Evolutionary conservation across 2,113 vertebrate genomes (phyloP).

Genomic region (Balaenoptera acutorostrata): DNA sequence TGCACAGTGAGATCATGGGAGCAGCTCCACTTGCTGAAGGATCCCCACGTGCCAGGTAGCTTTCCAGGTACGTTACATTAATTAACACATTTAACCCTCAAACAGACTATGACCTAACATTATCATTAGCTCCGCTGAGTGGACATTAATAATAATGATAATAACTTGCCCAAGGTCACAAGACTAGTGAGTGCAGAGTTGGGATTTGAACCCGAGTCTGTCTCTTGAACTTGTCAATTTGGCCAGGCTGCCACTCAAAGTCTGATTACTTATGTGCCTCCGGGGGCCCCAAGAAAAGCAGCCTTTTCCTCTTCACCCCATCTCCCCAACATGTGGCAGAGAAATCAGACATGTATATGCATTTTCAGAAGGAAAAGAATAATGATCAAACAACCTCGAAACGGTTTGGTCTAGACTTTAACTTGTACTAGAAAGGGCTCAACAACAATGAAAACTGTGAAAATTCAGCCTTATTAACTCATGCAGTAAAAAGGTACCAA

Average conservation of each 20-base stretch:
- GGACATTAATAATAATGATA: neutral
- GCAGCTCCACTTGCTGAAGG: neutral
- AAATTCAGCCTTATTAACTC: neutral
- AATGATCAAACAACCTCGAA: neutral
- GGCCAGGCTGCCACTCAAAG: neutral
- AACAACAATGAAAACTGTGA: neutral
- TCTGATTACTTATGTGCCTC: neutral
- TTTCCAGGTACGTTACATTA: neutral
- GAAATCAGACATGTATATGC: neutral
- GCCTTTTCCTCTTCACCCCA: neutral
- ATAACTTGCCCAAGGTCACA: neutral
- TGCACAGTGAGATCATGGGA: neutral
- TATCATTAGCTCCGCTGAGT: neutral
- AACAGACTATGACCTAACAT: neutral
- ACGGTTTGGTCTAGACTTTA: neutral
- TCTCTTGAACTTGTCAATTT: neutral
- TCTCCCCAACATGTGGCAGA: neutral
- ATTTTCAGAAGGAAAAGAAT: neutral
- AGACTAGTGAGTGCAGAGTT: neutral
- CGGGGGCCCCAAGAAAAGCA: neutral
- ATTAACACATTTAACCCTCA: neutral
- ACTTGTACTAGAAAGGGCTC: neutral
- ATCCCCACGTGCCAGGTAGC: neutral
- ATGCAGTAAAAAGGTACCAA: neutral
- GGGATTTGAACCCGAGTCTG: neutral